Percentiles rank a stretch among this genome's conserved stretches.
phyloP scores from a whole-genome alignment of 1,140 invertebrate species.

The Stegodyphus mimosarum region DNA sequence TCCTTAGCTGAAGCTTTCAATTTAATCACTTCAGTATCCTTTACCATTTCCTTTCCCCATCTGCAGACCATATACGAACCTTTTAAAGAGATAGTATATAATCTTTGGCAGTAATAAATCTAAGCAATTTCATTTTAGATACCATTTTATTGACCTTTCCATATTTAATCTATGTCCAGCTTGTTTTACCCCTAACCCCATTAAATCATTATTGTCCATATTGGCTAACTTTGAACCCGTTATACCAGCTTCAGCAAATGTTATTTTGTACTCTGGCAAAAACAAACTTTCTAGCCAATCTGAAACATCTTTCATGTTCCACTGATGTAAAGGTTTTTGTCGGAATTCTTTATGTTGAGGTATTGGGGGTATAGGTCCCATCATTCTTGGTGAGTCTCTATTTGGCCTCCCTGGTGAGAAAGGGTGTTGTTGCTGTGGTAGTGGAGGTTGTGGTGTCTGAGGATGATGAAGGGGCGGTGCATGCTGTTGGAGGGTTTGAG shows the following conservation, averaged over 20 bases:
- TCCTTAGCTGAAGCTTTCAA: background rate
- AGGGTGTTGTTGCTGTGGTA: conserved; percentile 5
- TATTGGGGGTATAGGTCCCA: conserved; percentile 36
- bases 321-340: conserved; percentile 68
- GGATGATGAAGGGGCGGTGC: conserved; percentile 27
- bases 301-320: conserved; percentile 70
- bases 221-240: conserved; percentile 69
- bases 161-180: conserved; percentile 73
- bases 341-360: conserved; percentile 65
- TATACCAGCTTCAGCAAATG: conserved; percentile 69
- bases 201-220: conserved; percentile 71
- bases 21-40: background rate
- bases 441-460: conserved; percentile 1
- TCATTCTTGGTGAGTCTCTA: conserved; percentile 5
- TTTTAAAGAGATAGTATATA: background rate
- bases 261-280: conserved; percentile 71
- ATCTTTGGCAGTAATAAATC: conserved; percentile 43
- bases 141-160: conserved; percentile 59
- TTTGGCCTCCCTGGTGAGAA: conserved; percentile 28
- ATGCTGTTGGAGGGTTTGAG: conserved; percentile 28
- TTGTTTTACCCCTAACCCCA: conserved; percentile 71
- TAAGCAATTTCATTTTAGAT: conserved; percentile 42
- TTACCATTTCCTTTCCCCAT: background rate
- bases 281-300: conserved; percentile 72
- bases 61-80: background rate